Percentiles rank a stretch among this genome's conserved stretches.
phyloP scores from a whole-genome alignment of 2,797 vertebrate genomes.

The Semaprochilodus insignis region DNA sequence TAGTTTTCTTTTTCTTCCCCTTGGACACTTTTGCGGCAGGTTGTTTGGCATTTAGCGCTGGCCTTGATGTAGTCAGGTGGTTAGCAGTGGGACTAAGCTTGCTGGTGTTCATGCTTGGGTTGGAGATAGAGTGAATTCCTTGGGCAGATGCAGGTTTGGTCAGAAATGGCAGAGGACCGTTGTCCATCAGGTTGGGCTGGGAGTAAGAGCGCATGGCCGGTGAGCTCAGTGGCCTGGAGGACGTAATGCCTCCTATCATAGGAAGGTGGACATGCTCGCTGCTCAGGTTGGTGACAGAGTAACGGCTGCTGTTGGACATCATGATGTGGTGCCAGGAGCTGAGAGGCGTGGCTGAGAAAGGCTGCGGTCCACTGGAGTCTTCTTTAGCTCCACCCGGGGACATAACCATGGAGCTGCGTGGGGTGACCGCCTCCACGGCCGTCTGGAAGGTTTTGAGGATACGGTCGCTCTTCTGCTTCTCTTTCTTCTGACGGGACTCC shows the following conservation, averaged over 20 bases:
- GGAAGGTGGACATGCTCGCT: conserved; percentile 74
- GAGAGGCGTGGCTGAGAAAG: conserved; percentile 80
- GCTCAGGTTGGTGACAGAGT: conserved; percentile 76
- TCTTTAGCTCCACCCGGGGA: conserved; percentile 76
- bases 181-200: conserved; percentile 75
- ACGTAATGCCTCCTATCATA: conserved; percentile 55
- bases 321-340: conserved; percentile 83
- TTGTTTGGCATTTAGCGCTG: conserved; percentile 69
- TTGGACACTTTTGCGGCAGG: conserved; percentile 66
- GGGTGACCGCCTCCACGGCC: conserved; percentile 80
- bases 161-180: conserved; percentile 49
- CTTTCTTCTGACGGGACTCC: conserved; percentile 85
- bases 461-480: conserved; percentile 83
- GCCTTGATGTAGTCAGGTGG: conserved; percentile 79
- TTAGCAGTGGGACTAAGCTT: conserved; percentile 69
- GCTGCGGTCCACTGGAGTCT: conserved; percentile 74
- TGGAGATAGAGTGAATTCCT: conserved; percentile 65
- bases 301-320: conserved; percentile 79
- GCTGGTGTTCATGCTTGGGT: conserved; percentile 61
- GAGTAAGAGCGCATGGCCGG: conserved; percentile 76
- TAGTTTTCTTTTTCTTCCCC: conserved; percentile 75
- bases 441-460: conserved; percentile 86
- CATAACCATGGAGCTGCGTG: conserved; percentile 80
- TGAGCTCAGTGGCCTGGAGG: conserved; percentile 66
- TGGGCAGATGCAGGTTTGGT: conserved; percentile 71